Conservation (phyloP, 2,113 vertebrate genomes). For the Tachysurus vachellii region DNA sequence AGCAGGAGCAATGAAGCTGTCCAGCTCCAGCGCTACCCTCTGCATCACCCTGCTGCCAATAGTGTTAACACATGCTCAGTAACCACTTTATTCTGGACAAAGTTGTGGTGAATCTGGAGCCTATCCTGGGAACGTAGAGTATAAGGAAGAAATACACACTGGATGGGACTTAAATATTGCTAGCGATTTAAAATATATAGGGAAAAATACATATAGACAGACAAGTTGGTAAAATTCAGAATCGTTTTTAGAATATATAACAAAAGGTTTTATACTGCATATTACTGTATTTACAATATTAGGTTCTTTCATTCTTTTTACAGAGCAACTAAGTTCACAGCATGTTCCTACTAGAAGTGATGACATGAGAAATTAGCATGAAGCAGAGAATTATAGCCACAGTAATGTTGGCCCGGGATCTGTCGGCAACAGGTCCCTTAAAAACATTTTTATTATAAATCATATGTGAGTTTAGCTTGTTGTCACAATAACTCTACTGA, state of each 20-base stretch:
- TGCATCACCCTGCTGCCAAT: not conserved
- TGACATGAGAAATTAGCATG: constrained; percentile 35
- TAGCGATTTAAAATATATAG: not conserved
- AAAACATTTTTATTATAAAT: constrained; percentile 2
- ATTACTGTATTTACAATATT: not conserved
- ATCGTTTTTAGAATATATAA: not conserved
- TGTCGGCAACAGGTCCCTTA: constrained; percentile 12
- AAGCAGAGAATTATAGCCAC: constrained; percentile 19
- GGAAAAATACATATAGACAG: not conserved
- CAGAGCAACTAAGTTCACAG: constrained; percentile 23
- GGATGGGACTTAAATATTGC: not conserved
- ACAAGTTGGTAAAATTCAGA: not conserved
- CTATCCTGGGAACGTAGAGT: not conserved
- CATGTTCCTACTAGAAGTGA: constrained; percentile 20
- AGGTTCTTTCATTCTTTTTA: not conserved
- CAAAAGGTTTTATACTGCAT: not conserved
- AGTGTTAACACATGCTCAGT: not conserved
- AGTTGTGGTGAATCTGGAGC: not conserved
- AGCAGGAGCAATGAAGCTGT: not conserved
- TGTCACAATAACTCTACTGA: not conserved
- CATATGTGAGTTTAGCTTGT: not conserved
- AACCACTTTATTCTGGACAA: not conserved
- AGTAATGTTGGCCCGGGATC: constrained; percentile 8
- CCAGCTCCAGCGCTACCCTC: not conserved
- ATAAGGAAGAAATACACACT: not conserved